These are phyloP conservation scores for Siniperca scherzeri DNA, from an alignment of 2,797 vertebrate genomes.

Conservation along the genomic window DNA sequence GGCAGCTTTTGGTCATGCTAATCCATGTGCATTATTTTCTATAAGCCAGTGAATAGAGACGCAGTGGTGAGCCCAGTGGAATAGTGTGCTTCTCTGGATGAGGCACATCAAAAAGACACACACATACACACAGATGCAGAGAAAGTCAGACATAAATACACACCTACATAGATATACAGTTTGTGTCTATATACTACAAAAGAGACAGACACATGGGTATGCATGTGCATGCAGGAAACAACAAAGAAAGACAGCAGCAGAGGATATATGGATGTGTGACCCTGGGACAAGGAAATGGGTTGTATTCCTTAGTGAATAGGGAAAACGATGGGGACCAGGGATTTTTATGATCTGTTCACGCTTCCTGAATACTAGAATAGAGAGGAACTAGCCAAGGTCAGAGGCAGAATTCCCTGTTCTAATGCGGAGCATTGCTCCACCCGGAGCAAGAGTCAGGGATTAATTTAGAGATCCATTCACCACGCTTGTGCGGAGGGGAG, in stretches of 20 bases:
- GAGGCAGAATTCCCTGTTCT: slow-evolving; percentile 76
- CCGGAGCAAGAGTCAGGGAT: slow-evolving; percentile 76
- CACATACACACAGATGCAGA: slow-evolving; percentile 18
- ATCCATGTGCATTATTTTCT: slow-evolving; percentile 56
- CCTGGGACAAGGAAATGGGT: slow-evolving; percentile 56
- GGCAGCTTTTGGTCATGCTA: slow-evolving; percentile 41
- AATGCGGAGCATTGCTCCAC: slow-evolving; percentile 67
- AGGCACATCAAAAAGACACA: slow-evolving; percentile 37
- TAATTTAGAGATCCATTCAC: slow-evolving; percentile 82
- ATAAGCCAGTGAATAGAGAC: slow-evolving; percentile 43
- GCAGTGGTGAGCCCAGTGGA: slow-evolving; percentile 28
- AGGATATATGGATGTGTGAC: slow-evolving; percentile 52
- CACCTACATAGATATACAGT: slow-evolving; percentile 8
- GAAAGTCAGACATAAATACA: slow-evolving; percentile 28
- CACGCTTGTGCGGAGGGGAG: slow-evolving; percentile 55
- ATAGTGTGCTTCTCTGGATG: slow-evolving; percentile 26
- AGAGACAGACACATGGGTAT: background rate
- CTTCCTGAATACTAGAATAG: slow-evolving; percentile 69
- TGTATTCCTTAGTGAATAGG: slow-evolving; percentile 55
- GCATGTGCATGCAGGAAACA: slow-evolving; percentile 27
- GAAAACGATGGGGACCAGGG: slow-evolving; percentile 48
- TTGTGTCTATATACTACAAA: slow-evolving; percentile 24
- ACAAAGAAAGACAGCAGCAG: slow-evolving; percentile 51
- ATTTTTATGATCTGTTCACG: slow-evolving; percentile 73
- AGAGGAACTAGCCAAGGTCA: slow-evolving; percentile 76